Conservation (phyloP, 2,113 vertebrate genomes). For the Parotia lawesii region DNA sequence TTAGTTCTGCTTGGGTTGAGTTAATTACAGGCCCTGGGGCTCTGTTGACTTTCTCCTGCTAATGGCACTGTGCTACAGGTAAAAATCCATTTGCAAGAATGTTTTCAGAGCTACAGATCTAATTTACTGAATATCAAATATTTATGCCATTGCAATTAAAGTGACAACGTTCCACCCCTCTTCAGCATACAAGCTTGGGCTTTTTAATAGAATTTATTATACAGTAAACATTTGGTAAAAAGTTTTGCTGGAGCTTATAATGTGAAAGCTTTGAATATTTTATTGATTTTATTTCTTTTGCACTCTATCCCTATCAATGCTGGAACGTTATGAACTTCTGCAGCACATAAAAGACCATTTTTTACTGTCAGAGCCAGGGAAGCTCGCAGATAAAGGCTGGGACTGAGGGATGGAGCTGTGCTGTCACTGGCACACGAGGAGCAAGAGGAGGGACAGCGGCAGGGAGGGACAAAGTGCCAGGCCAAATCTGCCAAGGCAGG, state of each 20-base stretch:
- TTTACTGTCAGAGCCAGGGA: neutral
- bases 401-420: neutral
- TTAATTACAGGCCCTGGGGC: slow-evolving; percentile 94
- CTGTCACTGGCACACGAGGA: neutral
- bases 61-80: slow-evolving; percentile 94
- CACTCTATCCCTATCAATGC: slow-evolving; percentile 50
- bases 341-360: neutral
- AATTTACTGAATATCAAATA: slow-evolving; percentile 95
- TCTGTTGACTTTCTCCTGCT: slow-evolving; percentile 82
- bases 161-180: slow-evolving; percentile 73
- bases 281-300: slow-evolving; percentile 68
- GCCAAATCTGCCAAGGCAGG: neutral
- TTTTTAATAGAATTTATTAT: slow-evolving; percentile 71
- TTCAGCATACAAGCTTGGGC: slow-evolving; percentile 12
- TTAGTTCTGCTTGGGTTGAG: slow-evolving; percentile 95
- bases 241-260: slow-evolving; percentile 62
- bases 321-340: slow-evolving; percentile 46
- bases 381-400: neutral
- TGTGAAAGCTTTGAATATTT: slow-evolving; percentile 69
- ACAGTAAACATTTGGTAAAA: slow-evolving; percentile 62
- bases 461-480: neutral
- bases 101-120: slow-evolving; percentile 89
- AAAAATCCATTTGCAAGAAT: slow-evolving; percentile 91
- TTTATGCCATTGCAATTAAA: slow-evolving; percentile 90
- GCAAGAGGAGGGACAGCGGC: neutral